Evolutionary conservation across 2,113 vertebrate genomes (phyloP), one percentile per base, ranked within the genome.

Genomic region (Varanus salvator): DNA sequence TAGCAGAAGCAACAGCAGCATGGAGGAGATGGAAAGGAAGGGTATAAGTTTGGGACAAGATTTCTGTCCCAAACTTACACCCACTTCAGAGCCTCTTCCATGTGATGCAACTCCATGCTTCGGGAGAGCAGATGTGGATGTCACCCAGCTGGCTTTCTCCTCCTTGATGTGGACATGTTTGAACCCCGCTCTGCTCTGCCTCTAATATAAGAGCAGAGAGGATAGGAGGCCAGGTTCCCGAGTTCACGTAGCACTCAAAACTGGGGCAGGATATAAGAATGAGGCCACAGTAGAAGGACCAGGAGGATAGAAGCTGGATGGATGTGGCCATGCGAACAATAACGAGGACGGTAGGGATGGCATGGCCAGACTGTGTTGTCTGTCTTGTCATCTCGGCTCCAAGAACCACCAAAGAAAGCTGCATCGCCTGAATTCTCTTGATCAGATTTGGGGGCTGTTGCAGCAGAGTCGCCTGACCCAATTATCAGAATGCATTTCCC

Each of bases 401-500:
- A 29, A 64, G 81, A 77, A 77, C 44, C 48, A 76, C 82, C 71
- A 84, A 89, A 89, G 54, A 6, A 50, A 48, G 29, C 88, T 21
- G n/a, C 34, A 21, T 50, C 4, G n/a, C 25, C 44, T 77, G 80
- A 84, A 84, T 84, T 77, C 81, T 89, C 72, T 89, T 89, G 89
- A 86, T 85, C 76, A 81, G 52, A 80, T 81, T 34, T 71, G 66
- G 66, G 84, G 54, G 76, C 82, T 64, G 84, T 19, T 44, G 52
- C 84, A 34, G 77, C 17, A 19, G 29, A 83, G n/a, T 64, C 34
- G 19, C 15, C 85, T n/a, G 86, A 68, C 44, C 66, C 80, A 48
- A 72, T 84, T 87, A 89, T 89, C 82, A 71, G 80, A 50, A 80
- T 84, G 80, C 82, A 29, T 91, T 90, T 89, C 91, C 54, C n/a